Base-by-base conservation (phyloP, 2,888 invertebrate species). In the Miltochrista miniata region DNA sequence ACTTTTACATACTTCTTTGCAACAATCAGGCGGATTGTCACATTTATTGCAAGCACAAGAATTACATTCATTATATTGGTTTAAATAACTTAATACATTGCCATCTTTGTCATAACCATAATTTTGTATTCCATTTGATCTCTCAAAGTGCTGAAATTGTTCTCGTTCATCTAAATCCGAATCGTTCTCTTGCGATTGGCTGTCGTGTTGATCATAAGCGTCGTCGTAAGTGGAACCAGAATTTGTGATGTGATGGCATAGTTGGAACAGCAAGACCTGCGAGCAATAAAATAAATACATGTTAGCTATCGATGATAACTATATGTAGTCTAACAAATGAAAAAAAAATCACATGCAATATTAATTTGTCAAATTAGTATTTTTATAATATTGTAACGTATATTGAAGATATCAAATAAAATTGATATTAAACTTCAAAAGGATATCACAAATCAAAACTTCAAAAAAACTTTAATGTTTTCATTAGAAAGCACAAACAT, bases 31-130 rank as follows among this genome's bases (percentile, higher is more conserved):
- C 0, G 70, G 68, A 0, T 46, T 37, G 1, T 55, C 61, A 37
- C 82, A 83, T 39, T 64, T 58, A 5, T 50, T 59, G 43, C 83
- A 83, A 10, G 62, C 45, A 24, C 70, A 60, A 12, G 56, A 56
- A 3, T 56, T 54, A 15, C 73, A 76, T 35, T 79, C 79, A 10
- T 38, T 29, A 30, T 48, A 34, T 12, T 30, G 11, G 12, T 30
- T 9, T 7, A n/a, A 31, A n/a, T 40, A 33, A 14, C 15, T 38
- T 14, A 29, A 18, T 1, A 38, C 24, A 7, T 44, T 24, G 1
- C 48, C 36, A 0, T 36, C 35, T 13, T 35, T 10, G 12, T 40
- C 13, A 7, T 47, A 31, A 0, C 41, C 29, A 0, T 56, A 29
- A 2, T 52, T 40, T 2, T 51, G 47, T 10, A 46, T 31, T 14